Evolutionary conservation across 1,140 invertebrate genomes (phyloP).

Genomic region (Achatina immaculata): DNA sequence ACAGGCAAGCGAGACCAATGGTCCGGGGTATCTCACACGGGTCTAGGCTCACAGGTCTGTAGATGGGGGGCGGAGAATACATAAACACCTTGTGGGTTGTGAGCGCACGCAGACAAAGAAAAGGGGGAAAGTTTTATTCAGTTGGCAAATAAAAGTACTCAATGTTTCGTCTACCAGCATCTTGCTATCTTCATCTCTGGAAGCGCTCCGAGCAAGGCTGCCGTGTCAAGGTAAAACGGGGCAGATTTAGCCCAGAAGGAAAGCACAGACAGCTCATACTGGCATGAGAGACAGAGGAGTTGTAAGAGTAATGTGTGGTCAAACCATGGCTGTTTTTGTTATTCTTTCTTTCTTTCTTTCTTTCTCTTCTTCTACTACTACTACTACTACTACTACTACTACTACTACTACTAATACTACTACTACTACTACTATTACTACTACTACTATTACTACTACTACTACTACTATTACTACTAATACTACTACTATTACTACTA

Average conservation of each 20-base stretch:
- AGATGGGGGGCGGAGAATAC: background rate
- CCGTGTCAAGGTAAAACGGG: too few relatives aligned
- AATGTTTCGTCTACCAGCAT: too few relatives aligned
- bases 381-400: slow-evolving; percentile 30
- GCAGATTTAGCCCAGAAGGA: too few relatives aligned
- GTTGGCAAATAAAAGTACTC: too few relatives aligned
- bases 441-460: slow-evolving; percentile 27
- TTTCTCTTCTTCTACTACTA: slow-evolving; percentile 17
- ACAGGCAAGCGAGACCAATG: background rate
- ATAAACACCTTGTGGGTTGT: background rate
- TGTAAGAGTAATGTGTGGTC: too few relatives aligned
- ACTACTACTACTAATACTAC: slow-evolving; percentile 27
- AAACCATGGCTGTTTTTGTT: too few relatives aligned
- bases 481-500: slow-evolving; percentile 29
- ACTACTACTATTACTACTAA: slow-evolving; percentile 27
- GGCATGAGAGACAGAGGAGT: too few relatives aligned
- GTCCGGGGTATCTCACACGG: background rate
- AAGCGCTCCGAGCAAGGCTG: too few relatives aligned
- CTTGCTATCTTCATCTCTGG: too few relatives aligned
- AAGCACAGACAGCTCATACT: too few relatives aligned
- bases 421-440: slow-evolving; percentile 28
- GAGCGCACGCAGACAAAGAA: background rate
- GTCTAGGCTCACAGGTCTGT: background rate
- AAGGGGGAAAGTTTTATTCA: too few relatives aligned
- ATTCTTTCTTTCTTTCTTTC: too few relatives aligned